Base-by-base conservation (phyloP, 1,140 invertebrate genomes). In the Hormaphis cornu region DNA sequence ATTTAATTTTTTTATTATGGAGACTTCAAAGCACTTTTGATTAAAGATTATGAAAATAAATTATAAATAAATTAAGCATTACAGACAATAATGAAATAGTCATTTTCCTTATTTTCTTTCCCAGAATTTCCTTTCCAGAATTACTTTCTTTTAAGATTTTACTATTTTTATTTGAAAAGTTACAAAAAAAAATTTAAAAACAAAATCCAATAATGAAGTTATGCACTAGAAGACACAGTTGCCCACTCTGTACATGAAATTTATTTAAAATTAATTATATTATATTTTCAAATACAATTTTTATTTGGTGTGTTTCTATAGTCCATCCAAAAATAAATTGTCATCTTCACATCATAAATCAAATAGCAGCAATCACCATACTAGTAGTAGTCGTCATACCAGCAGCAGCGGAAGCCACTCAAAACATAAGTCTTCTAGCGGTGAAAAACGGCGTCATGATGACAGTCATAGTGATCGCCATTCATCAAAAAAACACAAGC, bases 301-400 rank as follows among this genome's bases (percentile, higher is more conserved):
- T 58, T 30, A 9, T 33, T 54, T 54, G 1, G 1, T 50, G 22
- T n/a, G 26, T 44, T 59, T 3, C 40, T 61, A 20, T 46, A 66
- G 61, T 50, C 61, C 61, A 35, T 66, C 61, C 50, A 66, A 66
- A 66, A 66, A 8, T 66, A 66, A 66, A 50, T 63, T 42, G 30
- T 63, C 52, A 46, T 28, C 56, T 26, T 63, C 40, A 18, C 59
- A 63, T 30, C 24, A 63, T 12, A 63, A 63, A 48, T 66, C 61
- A 50, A 16, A 20, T 40, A 66, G 61, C 14, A 50, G 44, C 0
- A 50, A 66, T 50, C 44, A 48, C 20, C 61, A 66, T 50, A 63
- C 24, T 7, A 63, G 26, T 63, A 63, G 58, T 28, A 50, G 33
- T 33, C 42, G 18, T 48, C 59, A 48, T 4, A 18, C 14, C 14